Conservation (phyloP, 2,797 vertebrate genomes). For the Phrynocephalus vlangalii region DNA sequence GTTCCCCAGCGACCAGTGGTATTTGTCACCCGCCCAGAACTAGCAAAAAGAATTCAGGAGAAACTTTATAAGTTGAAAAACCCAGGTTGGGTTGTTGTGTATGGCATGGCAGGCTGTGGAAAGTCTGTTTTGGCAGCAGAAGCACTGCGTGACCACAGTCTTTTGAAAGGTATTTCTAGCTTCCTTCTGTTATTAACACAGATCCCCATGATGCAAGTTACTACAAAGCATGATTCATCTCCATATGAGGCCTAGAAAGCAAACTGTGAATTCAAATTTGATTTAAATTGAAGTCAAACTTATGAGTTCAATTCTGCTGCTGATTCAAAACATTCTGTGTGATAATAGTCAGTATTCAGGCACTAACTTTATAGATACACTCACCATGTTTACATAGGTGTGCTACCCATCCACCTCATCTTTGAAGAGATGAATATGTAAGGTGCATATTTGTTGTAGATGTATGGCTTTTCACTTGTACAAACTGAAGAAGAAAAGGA, state of each 20-base stretch:
- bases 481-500: no score
- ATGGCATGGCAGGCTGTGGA: constrained; percentile 97
- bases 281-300: neutral
- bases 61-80: constrained; percentile 84
- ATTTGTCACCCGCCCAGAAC: constrained; percentile 88
- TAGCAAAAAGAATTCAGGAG: constrained; percentile 85
- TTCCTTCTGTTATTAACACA: neutral
- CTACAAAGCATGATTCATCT: neutral
- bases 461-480: no score
- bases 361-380: no score
- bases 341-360: neutral
- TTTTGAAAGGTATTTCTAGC: constrained; percentile 85
- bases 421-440: no score
- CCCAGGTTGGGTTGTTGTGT: constrained; percentile 93
- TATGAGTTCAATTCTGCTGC: no score
- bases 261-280: neutral
- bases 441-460: no score
- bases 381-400: no score
- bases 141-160: constrained; percentile 85
- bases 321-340: neutral
- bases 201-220: neutral
- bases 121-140: constrained; percentile 97
- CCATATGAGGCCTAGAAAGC: neutral
- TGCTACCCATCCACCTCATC: no score
- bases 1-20: constrained; percentile 95